phyloP scores from a whole-genome alignment of 2,113 vertebrate genomes.

The Nipponia nippon region DNA sequence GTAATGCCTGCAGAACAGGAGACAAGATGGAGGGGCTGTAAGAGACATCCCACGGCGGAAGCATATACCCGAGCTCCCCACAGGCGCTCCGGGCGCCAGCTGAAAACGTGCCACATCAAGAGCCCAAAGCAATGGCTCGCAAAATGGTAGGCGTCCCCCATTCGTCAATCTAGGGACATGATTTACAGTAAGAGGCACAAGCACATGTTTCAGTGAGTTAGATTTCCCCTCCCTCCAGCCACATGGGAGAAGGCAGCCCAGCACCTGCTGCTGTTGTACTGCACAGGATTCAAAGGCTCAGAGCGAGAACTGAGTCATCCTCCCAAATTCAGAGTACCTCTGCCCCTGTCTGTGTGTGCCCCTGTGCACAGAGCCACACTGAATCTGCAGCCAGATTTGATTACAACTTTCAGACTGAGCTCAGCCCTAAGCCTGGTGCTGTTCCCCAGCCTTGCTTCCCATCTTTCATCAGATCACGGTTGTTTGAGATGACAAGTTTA shows the following conservation, averaged over 20 bases:
- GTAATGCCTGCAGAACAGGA: constrained; percentile 70
- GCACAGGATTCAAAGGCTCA: constrained; percentile 30
- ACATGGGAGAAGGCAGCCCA: background rate
- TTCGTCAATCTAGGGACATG: background rate
- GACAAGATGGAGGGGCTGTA: rapidly evolving
- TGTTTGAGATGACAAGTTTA: background rate
- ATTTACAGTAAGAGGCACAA: constrained; percentile 43
- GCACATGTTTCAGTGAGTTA: background rate
- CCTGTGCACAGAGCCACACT: background rate
- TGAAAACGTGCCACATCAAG: rapidly evolving
- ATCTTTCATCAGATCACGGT: background rate
- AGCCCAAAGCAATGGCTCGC: rapidly evolving
- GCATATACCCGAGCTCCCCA: rapidly evolving
- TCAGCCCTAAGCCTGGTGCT: background rate
- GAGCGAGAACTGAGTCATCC: constrained; percentile 46
- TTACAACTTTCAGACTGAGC: constrained; percentile 41
- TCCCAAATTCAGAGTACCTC: background rate
- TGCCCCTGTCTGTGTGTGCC: background rate
- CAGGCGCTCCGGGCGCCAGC: rapidly evolving
- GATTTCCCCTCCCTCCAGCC: constrained; percentile 27
- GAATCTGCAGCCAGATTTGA: background rate
- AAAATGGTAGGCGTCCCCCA: rapidly evolving
- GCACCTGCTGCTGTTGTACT: background rate
- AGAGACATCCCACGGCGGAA: background rate
- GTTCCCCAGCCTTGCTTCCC: background rate